Evolutionary conservation across 2,113 vertebrate species (phyloP), one percentile per base, ranked within the genome.

Genomic region (Cheirogaleus medius): DNA sequence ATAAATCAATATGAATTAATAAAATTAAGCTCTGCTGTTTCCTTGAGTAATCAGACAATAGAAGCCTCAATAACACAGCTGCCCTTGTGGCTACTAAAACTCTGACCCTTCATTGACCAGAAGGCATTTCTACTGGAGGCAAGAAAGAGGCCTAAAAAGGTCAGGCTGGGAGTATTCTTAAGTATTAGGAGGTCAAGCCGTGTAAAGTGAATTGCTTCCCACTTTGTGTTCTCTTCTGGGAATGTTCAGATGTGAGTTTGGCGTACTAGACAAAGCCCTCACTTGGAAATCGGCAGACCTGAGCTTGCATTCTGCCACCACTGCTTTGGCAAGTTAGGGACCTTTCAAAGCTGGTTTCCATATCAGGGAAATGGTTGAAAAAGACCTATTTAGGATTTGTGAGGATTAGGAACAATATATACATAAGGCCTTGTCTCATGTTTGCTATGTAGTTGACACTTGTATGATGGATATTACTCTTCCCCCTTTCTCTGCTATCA

Each of bases 1-100:
- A 94, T 94, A 97, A 97, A 95, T 97, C 96, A 97, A 91, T 94
- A 60, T 68, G 25, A 97, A 93, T 97, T 97, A 97, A 97, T 97
- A 87, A 89, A 94, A 97, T 95, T 96, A 96, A 95, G 78, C 73
- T 58, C 10, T 82, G 58, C 49, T 37, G 8, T 95, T 96, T 94
- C 78, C 78, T 86, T 95, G 80, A 97, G 97, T 94, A 84, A 91
- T 94, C 68, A 97, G 89, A 95, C 86, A 89, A 60, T 83, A 86
- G 91, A 95, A 95, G 18, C 49, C n/a, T 96, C 82, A 90, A 17
- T 76, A 95, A 69, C 37, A 73, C 37, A 80, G 54, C 73, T 95
- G 73, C 89, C 37, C 83, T 91, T 49, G 1, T 56, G 91, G 74
- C 78, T 94, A 52, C 86, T 96, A 94, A 94, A 97, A 95, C 87